phyloP scores from a whole-genome alignment of 2,113 vertebrate species.

The Platycercus adscitus region DNA sequence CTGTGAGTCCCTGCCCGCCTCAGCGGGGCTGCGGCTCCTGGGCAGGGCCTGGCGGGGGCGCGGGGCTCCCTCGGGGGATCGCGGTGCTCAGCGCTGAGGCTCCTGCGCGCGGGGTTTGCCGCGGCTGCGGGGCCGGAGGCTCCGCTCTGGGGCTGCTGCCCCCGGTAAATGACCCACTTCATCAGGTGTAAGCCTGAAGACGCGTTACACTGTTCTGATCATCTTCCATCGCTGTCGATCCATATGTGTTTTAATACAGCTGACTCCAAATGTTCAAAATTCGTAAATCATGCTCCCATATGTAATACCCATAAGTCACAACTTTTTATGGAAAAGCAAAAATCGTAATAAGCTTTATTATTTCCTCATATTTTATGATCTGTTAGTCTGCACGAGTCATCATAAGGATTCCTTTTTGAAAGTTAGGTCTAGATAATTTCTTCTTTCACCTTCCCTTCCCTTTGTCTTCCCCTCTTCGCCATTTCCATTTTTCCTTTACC shows the following conservation, averaged over 20 bases:
- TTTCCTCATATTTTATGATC: background rate
- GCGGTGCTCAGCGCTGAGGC: no score
- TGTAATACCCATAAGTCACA: background rate
- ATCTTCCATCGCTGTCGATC: background rate
- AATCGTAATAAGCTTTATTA: background rate
- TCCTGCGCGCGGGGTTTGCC: no score
- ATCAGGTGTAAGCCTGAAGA: background rate
- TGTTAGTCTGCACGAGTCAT: background rate
- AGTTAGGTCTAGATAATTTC: background rate
- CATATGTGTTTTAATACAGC: background rate
- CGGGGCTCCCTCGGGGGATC: no score
- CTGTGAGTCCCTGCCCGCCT: no score
- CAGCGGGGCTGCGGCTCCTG: no score
- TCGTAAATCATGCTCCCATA: background rate
- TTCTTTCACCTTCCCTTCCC: background rate
- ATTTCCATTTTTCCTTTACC: background rate
- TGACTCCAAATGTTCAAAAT: background rate
- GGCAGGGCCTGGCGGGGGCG: no score
- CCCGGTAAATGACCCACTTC: background rate
- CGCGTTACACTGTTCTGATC: background rate
- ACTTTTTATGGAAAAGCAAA: background rate
- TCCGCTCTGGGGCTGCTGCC: no score
- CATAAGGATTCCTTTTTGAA: background rate
- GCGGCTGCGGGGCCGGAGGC: no score
- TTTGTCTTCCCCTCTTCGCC: background rate